These are phyloP conservation scores for Philopedon plagiatum DNA, from an alignment of 2,888 invertebrate genomes.

Conservation along the genomic window DNA sequence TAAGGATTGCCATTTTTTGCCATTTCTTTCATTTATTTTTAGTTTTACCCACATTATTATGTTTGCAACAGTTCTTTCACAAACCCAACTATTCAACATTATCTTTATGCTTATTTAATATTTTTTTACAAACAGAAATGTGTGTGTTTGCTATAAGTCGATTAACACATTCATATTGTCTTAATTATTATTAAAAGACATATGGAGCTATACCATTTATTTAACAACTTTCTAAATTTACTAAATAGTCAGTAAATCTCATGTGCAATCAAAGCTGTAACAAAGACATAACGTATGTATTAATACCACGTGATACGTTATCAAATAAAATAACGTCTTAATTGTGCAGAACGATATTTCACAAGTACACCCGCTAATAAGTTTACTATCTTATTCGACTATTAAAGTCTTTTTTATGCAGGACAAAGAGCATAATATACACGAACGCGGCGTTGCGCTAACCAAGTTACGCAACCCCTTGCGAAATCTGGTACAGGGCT, in stretches of 20 bases:
- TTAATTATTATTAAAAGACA: not conserved
- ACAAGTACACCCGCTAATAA: slow-evolving; percentile 26
- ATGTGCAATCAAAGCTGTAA: slow-evolving; percentile 32
- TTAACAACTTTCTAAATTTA: slow-evolving; percentile 17
- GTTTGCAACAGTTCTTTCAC: no score
- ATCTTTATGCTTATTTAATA: no score
- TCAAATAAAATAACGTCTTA: slow-evolving; percentile 32
- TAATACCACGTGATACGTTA: slow-evolving; percentile 31
- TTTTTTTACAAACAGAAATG: no score
- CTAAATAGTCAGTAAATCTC: slow-evolving; percentile 11
- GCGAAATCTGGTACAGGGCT: slow-evolving; percentile 51
- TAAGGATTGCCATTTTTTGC: no score
- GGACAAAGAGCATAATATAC: slow-evolving; percentile 41
- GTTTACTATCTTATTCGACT: slow-evolving; percentile 49
- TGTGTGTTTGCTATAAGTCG: no score
- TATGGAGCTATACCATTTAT: not conserved
- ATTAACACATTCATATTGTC: not conserved
- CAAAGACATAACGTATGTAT: slow-evolving; percentile 11
- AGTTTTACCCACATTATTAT: no score
- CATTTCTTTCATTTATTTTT: no score
- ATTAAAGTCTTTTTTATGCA: slow-evolving; percentile 49
- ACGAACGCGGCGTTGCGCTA: slow-evolving; percentile 32
- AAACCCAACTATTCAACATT: no score
- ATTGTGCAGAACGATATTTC: slow-evolving; percentile 38
- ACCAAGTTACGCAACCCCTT: slow-evolving; percentile 53